Conservation (phyloP, 35 echinoderm and acorn worm species). For the Heliocidaris tuberculata region DNA sequence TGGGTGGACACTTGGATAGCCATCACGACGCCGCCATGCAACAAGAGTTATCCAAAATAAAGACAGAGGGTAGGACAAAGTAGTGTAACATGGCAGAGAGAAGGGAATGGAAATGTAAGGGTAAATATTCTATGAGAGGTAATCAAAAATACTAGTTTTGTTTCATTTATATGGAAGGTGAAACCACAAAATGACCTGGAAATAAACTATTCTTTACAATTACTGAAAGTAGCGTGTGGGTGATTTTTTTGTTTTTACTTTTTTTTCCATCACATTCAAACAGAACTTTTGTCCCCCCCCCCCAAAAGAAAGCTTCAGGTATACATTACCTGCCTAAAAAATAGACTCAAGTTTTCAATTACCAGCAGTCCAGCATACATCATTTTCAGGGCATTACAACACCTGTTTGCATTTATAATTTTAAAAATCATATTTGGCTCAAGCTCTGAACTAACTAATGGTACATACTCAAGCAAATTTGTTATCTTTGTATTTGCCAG, state of each 20-base stretch:
- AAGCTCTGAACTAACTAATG: no score
- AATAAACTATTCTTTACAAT: background rate
- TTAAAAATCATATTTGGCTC: background rate
- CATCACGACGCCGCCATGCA: background rate
- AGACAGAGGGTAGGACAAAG: background rate
- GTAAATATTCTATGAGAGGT: background rate
- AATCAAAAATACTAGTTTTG: background rate
- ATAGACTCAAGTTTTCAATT: background rate
- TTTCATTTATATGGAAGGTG: background rate
- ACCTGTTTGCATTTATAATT: background rate
- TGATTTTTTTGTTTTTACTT: background rate
- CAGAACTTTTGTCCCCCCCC: background rate
- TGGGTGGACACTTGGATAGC: background rate
- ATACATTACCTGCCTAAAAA: background rate
- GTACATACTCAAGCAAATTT: no score
- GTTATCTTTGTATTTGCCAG: no score
- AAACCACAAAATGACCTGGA: background rate
- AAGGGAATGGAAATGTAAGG: background rate
- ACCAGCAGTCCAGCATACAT: background rate
- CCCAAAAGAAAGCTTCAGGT: background rate
- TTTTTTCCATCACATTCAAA: background rate
- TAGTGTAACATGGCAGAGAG: background rate
- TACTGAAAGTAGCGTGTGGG: background rate
- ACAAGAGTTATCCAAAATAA: background rate
- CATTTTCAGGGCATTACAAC: background rate